phyloP scores from a whole-genome alignment of 2,113 vertebrate genomes.

The Entelurus aequoreus region DNA sequence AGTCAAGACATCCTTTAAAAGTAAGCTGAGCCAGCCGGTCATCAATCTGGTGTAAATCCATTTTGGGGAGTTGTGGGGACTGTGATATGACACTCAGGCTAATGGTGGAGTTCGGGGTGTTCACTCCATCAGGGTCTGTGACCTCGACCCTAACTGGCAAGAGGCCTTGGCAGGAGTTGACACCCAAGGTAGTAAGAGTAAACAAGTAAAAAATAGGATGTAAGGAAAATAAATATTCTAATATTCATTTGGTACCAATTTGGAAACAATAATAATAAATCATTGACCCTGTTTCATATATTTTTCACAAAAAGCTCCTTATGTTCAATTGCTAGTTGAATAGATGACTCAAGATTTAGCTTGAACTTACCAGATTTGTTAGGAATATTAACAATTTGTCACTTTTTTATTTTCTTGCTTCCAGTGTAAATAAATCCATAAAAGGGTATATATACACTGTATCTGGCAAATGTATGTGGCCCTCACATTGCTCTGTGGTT shows the following conservation, averaged over 20 bases:
- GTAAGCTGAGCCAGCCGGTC: conserved; percentile 32
- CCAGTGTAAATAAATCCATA: no score
- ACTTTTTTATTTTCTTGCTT: no score
- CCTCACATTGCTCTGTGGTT: no score
- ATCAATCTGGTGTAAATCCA: conserved; percentile 20
- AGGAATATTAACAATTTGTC: no score
- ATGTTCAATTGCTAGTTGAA: no score
- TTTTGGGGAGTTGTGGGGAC: conserved; percentile 43
- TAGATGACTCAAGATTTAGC: no score
- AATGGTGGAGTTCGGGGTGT: conserved; percentile 69
- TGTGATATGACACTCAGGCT: conserved; percentile 61
- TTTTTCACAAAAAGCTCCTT: no score
- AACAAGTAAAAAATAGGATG: background rate
- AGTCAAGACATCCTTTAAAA: conserved; percentile 72
- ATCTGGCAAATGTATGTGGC: no score
- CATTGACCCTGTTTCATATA: no score
- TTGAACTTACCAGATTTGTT: background rate
- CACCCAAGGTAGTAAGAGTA: background rate
- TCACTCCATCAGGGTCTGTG: conserved; percentile 14
- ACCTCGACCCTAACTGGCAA: conserved; percentile 25
- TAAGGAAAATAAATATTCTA: background rate
- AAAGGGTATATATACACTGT: no score
- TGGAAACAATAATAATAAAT: no score
- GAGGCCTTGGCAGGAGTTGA: conserved; percentile 22
- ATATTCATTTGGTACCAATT: no score